Conservation (phyloP, 1,140 invertebrate genomes). For the Macrotrachela quadricornifera region DNA sequence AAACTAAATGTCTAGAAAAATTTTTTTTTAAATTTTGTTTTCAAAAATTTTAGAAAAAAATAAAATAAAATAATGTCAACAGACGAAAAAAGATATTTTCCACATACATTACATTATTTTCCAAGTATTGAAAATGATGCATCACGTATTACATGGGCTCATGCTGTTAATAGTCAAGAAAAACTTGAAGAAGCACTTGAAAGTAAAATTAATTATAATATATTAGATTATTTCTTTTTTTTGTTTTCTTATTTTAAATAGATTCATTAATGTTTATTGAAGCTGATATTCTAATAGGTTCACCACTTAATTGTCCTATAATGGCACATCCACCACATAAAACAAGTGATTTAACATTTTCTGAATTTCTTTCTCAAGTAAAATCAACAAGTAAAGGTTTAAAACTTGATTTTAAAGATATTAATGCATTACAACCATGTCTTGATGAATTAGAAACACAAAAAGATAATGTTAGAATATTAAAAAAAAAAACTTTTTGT, state of each 20-base stretch:
- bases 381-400: not conserved
- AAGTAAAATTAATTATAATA: constrained; percentile 1
- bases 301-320: not conserved
- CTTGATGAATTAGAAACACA: not conserved
- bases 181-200: not conserved
- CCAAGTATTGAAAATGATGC: not conserved
- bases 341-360: constrained; percentile 1
- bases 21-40: no score
- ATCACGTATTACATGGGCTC: constrained; percentile 3
- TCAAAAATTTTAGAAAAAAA: no score
- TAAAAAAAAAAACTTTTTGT: no score
- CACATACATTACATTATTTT: not conserved
- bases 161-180: constrained; percentile 1
- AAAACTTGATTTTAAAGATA: constrained; percentile 6
- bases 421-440: not conserved
- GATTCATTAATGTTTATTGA: not conserved
- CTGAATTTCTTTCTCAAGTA: not conserved
- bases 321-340: constrained; percentile 4
- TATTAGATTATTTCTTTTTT: not conserved
- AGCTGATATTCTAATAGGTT: not conserved
- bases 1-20: no score
- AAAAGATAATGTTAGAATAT: not conserved
- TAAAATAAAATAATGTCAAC: no score
- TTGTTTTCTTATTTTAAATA: no score
- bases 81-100: no score